A percentile compares a stretch with the other conserved stretches of the same genome.
phyloP scores from a whole-genome alignment of 1,140 invertebrate species.

The Pectinophora gossypiella region DNA sequence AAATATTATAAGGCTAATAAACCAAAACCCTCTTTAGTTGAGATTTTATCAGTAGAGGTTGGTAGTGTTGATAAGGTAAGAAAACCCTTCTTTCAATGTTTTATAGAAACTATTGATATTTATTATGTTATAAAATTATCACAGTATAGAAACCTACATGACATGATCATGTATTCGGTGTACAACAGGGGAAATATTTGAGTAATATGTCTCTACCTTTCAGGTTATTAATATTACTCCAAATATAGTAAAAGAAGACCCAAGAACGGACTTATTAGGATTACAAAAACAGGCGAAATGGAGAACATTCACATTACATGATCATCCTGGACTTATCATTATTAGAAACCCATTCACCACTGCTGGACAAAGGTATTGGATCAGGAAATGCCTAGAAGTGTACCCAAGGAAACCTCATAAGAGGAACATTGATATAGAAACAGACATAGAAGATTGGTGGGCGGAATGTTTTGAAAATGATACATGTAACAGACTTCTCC shows the following conservation, averaged over 20 bases:
- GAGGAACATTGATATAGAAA: conserved; percentile 80
- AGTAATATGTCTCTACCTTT: too few species aligned
- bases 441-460: conserved; percentile 56
- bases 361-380: conserved; percentile 89
- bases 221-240: conserved; percentile 19
- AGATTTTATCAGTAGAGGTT: conserved; percentile 31
- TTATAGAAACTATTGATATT: too few species aligned
- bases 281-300: conserved; percentile 74
- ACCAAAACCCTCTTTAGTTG: conserved; percentile 39
- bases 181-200: too few species aligned
- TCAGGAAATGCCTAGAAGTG: conserved; percentile 83
- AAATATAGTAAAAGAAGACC: conserved; percentile 19
- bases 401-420: conserved; percentile 87
- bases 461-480: conserved; percentile 54
- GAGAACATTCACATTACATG: conserved; percentile 75
- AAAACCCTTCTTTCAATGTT: neutral
- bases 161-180: too few species aligned
- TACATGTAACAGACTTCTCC: conserved; percentile 50
- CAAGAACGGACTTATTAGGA: conserved; percentile 53
- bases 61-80: neutral
- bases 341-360: conserved; percentile 90
- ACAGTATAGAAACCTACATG: too few species aligned
- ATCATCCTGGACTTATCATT: conserved; percentile 83
- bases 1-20: conserved; percentile 67
- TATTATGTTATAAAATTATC: too few species aligned